Conservation (phyloP, 2,797 vertebrate species). For the Gouania willdenowi region DNA sequence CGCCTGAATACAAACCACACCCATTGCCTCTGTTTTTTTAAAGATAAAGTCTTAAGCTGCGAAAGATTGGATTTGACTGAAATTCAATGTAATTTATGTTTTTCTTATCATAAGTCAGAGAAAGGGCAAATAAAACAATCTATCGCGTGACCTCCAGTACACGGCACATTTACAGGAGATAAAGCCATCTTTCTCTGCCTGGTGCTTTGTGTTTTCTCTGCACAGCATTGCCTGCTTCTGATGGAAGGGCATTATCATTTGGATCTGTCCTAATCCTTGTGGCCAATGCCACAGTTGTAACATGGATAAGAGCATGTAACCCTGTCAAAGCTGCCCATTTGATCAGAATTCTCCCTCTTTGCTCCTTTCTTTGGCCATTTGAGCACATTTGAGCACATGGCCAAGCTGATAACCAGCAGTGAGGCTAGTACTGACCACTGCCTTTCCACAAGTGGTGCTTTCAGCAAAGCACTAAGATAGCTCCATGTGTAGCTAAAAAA, state of each 20-base stretch:
- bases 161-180: conserved; percentile 28
- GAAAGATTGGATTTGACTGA: conserved; percentile 37
- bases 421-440: conserved; percentile 57
- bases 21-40: conserved; percentile 38
- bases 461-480: conserved; percentile 36
- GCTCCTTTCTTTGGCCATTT: conserved; percentile 53
- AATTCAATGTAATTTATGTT: conserved; percentile 26
- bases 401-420: conserved; percentile 48
- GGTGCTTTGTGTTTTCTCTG: conserved; percentile 14
- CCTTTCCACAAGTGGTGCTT: conserved; percentile 37
- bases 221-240: conserved; percentile 23
- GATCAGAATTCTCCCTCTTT: conserved; percentile 46
- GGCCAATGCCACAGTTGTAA: conserved; percentile 45
- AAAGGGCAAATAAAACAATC: conserved; percentile 23
- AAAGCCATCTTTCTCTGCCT: conserved; percentile 32
- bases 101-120: conserved; percentile 25
- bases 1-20: conserved; percentile 45
- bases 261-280: conserved; percentile 48
- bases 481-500: conserved; percentile 34
- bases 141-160: conserved; percentile 15
- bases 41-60: conserved; percentile 45
- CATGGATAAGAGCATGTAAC: conserved; percentile 32
- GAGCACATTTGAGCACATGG: conserved; percentile 52
- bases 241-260: conserved; percentile 52
- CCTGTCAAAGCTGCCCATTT: conserved; percentile 58